Conservation (phyloP, 2,888 invertebrate genomes). For the Dolichopus griseipennis region DNA sequence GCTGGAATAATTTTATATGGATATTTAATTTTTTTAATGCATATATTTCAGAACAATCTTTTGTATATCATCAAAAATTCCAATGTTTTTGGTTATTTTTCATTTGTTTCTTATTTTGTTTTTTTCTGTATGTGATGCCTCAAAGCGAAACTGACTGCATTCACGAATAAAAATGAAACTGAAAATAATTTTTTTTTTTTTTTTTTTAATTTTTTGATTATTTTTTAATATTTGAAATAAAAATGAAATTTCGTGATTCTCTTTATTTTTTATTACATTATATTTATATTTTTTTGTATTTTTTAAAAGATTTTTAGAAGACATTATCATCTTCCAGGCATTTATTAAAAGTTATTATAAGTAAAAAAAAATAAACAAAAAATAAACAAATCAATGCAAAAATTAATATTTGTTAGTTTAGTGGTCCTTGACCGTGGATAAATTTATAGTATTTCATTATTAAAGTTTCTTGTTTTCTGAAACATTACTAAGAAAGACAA, state of each 20-base stretch:
- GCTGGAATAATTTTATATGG: too few species aligned
- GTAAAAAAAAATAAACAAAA: neutral
- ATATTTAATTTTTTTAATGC: too few species aligned
- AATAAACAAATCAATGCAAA: neutral
- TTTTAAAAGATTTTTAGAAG: neutral
- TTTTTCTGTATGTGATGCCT: neutral
- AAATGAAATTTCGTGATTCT: slow-evolving; percentile 3
- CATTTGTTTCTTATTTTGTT: too few species aligned
- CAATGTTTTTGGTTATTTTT: too few species aligned
- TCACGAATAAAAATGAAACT: slow-evolving; percentile 6
- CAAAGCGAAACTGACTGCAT: neutral
- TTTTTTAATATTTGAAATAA: neutral
- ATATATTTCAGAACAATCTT: too few species aligned
- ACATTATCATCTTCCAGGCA: neutral
- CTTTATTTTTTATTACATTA: neutral
- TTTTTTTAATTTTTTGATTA: too few species aligned
- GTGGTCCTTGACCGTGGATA: neutral
- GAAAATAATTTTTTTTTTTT: neutral
- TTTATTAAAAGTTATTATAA: neutral
- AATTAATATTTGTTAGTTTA: neutral
- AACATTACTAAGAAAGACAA: too few species aligned
- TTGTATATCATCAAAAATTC: too few species aligned
- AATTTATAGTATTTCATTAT: too few species aligned
- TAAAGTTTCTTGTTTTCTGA: too few species aligned
- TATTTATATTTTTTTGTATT: neutral